Base-by-base conservation (phyloP, 2,113 vertebrate genomes). In the Spheniscus mendiculus region DNA sequence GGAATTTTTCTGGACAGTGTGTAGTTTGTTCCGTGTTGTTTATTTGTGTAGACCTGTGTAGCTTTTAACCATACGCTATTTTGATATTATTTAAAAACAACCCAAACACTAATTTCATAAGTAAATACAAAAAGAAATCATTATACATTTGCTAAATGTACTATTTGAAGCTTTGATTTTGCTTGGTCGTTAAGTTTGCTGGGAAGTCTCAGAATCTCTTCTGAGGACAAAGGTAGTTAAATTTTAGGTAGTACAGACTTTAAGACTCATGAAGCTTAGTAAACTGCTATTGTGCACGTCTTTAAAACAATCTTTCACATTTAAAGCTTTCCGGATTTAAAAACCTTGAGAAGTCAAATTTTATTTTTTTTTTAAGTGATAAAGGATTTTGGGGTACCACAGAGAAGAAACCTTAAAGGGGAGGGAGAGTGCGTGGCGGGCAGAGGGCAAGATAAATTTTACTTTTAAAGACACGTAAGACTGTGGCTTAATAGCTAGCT, bases 11-110 rank as follows among this genome's bases (percentile, higher is more conserved):
- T 88, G 91, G 91, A 49, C 58, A 38, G 20, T 9, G 52, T 80
- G 88, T 87, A 82, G 66, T 93, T 95, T 97, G 74, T 91, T 93
- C 26, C 3, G 25, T 76, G 92, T 9, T 72, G 53, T 78, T 93
- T 40, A 65, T 87, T 79, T 91, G 59, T 47, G 36, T 77, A 90
- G 67, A 70, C n/a, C 42, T 22, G 56, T 26, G 49, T 83, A 82
- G 77, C 56, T 87, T 77, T 79, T 74, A 65, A 47, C 36, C 61
- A 22, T 59, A 76, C 27, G 4, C 20, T 92, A 27, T 84, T 85
- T 85, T 55, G 50, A 42, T 91, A 32, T 21, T 65, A 50, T 79
- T 89, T 66, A 32, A 65, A 55, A 49, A 47, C 50, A 49, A 47
- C n/a, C n/a, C n/a, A n/a, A n/a, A 34, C 12, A 56, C 16, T 77